These are phyloP conservation scores for Diarsia mendica DNA, from an alignment of 2,888 invertebrate genomes.

Conservation along the genomic window DNA sequence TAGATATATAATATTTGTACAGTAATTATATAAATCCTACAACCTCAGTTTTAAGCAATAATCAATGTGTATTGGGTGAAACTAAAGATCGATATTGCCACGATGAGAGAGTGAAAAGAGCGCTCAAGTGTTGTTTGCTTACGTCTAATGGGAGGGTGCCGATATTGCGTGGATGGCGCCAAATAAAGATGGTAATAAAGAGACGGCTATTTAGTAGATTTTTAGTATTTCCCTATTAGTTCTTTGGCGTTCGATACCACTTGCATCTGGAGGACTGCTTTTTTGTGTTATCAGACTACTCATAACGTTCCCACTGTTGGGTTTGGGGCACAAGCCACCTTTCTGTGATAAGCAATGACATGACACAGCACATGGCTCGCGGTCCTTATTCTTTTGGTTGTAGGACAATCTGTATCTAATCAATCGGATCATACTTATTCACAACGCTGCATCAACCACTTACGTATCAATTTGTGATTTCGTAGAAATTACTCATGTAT, in stretches of 20 bases:
- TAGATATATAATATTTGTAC: background rate
- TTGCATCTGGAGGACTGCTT: background rate
- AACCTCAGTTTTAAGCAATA: background rate
- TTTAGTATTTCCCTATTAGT: conserved; percentile 8
- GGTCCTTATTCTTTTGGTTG: background rate
- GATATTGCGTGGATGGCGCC: conserved; percentile 67
- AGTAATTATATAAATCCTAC: background rate
- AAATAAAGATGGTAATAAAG: conserved; percentile 19
- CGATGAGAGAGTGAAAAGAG: conserved; percentile 68
- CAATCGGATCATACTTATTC: background rate
- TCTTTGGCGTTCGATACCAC: background rate
- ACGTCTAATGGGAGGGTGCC: conserved; percentile 72
- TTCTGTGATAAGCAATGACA: background rate
- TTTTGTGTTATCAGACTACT: background rate
- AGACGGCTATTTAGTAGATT: conserved; percentile 10
- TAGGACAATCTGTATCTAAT: background rate
- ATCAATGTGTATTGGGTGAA: conserved; percentile 39
- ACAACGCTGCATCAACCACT: background rate
- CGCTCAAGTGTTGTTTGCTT: conserved; percentile 77
- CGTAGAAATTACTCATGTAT: background rate
- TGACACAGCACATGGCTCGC: background rate
- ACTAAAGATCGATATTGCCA: conserved; percentile 67
- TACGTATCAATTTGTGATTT: background rate
- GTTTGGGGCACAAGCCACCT: background rate
- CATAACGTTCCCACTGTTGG: background rate